These are phyloP conservation scores for Avahi laniger DNA, from an alignment of 2,797 vertebrate genomes.

Conservation along the genomic window DNA sequence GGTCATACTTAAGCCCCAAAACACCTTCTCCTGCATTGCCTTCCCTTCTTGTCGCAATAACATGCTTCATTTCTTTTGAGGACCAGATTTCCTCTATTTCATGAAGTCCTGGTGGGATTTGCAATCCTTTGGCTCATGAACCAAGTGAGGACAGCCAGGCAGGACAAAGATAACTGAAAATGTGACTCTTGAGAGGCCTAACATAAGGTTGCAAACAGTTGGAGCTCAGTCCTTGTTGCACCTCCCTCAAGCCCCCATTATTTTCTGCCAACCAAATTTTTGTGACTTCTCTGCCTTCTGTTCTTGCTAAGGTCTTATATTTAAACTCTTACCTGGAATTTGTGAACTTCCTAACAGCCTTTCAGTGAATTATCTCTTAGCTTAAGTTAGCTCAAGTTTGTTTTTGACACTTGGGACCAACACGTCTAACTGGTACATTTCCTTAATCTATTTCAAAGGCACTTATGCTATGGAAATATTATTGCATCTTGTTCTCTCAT, in stretches of 20 bases:
- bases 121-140: neutral
- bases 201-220: neutral
- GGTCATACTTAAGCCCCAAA: neutral
- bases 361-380: neutral
- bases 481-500: neutral
- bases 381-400: neutral
- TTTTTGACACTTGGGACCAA: neutral
- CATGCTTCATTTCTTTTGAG: neutral
- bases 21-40: neutral
- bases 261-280: neutral
- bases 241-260: neutral
- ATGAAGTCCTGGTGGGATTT: neutral
- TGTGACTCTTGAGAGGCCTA: neutral
- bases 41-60: neutral
- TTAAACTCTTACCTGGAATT: neutral
- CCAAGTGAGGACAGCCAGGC: neutral
- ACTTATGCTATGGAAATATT: neutral
- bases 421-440: neutral
- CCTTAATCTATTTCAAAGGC: neutral
- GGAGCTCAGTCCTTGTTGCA: neutral
- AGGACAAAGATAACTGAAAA: neutral
- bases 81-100: neutral
- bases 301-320: neutral
- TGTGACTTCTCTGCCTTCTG: neutral
- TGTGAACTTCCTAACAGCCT: neutral